These are phyloP conservation scores for Phenganax stokvisi DNA, from an alignment of 92 coral and sea anemone species.

Conservation along the genomic window DNA sequence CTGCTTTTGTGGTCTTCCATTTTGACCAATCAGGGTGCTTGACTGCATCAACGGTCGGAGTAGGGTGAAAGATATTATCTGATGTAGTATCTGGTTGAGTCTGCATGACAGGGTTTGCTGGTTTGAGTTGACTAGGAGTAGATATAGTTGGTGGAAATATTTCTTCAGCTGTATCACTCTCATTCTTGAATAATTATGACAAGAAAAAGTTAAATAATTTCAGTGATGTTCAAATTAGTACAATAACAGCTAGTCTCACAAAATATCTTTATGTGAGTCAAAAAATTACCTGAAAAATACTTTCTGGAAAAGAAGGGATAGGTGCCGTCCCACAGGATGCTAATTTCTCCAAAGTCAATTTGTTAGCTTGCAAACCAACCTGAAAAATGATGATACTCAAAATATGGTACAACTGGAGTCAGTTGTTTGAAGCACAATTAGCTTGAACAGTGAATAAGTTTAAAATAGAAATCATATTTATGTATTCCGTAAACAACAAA, in stretches of 20 bases:
- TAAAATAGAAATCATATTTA: too few relatives aligned
- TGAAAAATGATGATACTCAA: slow-evolving; percentile 12
- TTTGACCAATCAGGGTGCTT: slow-evolving; percentile 42
- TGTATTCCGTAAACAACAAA: too few relatives aligned
- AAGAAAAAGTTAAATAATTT: neutral
- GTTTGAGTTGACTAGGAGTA: slow-evolving; percentile 8
- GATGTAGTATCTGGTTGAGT: neutral
- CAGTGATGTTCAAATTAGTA: neutral
- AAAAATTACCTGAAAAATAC: slow-evolving; percentile 60
- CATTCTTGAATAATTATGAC: neutral
- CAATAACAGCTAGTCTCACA: neutral
- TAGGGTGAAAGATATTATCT: neutral
- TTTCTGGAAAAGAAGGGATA: slow-evolving; percentile 85
- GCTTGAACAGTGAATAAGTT: too few relatives aligned
- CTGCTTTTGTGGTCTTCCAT: slow-evolving; percentile 38
- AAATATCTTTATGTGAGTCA: neutral
- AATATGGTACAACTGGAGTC: neutral
- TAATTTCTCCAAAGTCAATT: slow-evolving; percentile 80
- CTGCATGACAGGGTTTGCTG: neutral
- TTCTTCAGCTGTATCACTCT: neutral
- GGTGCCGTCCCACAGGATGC: slow-evolving; percentile 90
- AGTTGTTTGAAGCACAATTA: too few relatives aligned
- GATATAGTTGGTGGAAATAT: neutral
- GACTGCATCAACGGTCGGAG: slow-evolving; percentile 6
- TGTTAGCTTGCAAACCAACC: slow-evolving; percentile 89